Evolutionary conservation across 2,888 invertebrate genomes (phyloP).

Genomic region (Cremastinae sp.): DNA sequence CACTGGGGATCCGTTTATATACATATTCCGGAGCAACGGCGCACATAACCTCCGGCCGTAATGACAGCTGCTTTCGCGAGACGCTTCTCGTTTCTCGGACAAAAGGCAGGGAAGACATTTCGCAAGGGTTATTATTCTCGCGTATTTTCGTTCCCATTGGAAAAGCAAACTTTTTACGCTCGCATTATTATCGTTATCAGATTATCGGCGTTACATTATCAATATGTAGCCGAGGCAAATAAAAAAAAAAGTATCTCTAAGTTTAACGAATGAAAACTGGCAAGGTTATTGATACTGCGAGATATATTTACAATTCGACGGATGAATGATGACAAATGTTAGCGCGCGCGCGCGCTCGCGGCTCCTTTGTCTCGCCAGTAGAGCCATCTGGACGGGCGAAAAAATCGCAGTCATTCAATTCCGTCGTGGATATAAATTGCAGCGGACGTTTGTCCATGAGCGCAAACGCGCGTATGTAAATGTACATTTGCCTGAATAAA

Average conservation of each 20-base stretch:
- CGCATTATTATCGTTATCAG: too few relatives aligned
- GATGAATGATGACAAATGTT: background rate
- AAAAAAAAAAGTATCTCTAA: too few relatives aligned
- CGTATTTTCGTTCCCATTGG: too few relatives aligned
- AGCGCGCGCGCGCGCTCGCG: slow-evolving; percentile 41
- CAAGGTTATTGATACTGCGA: too few relatives aligned
- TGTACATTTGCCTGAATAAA: slow-evolving; percentile 37
- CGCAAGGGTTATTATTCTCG: too few relatives aligned
- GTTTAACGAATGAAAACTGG: too few relatives aligned
- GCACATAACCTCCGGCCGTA: background rate
- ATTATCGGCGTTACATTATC: too few relatives aligned
- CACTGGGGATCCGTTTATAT: slow-evolving; percentile 3
- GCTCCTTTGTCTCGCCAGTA: slow-evolving; percentile 37
- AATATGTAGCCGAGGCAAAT: too few relatives aligned
- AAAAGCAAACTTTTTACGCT: too few relatives aligned
- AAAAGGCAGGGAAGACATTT: too few relatives aligned
- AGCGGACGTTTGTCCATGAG: background rate
- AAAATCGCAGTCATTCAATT: slow-evolving; percentile 57
- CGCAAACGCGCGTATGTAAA: background rate
- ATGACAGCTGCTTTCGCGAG: background rate
- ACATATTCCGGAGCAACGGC: slow-evolving; percentile 14
- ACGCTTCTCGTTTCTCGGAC: background rate
- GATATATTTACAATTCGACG: too few relatives aligned
- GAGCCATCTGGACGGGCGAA: slow-evolving; percentile 33
- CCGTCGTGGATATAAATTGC: slow-evolving; percentile 42